A percentile compares a stretch with the other conserved stretches of the same genome.
phyloP scores from a whole-genome alignment of 2,797 vertebrate species.

The Limnodromus scolopaceus region DNA sequence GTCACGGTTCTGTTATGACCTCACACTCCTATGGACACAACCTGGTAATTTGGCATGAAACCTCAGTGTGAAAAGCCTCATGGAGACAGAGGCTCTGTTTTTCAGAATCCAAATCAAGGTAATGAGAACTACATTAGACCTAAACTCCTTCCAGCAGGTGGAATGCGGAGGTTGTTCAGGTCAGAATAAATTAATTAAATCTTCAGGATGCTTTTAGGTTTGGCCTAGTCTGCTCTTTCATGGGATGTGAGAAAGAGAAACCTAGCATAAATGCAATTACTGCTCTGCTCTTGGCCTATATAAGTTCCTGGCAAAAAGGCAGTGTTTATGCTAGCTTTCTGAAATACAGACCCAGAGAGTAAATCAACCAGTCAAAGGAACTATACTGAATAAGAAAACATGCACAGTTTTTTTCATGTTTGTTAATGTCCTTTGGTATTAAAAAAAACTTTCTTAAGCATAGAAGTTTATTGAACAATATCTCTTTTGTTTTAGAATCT shows the following conservation, averaged over 20 bases:
- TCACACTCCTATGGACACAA: background rate
- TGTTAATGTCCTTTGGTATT: background rate
- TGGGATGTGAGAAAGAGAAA: background rate
- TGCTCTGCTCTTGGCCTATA: background rate
- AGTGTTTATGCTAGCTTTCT: background rate
- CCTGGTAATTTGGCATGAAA: background rate
- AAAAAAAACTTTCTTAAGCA: background rate
- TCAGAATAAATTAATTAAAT: background rate
- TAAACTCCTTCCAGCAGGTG: background rate
- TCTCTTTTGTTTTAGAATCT: conserved; percentile 85
- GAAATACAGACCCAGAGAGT: background rate
- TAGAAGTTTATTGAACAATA: background rate
- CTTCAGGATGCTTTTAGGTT: background rate
- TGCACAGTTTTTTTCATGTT: background rate
- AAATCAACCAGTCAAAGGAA: background rate
- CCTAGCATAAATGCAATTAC: background rate
- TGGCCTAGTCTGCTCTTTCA: background rate
- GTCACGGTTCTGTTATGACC: background rate
- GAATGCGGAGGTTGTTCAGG: background rate
- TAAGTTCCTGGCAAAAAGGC: background rate
- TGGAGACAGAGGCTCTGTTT: background rate
- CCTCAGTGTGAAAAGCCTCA: background rate
- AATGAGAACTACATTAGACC: background rate
- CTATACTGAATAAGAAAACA: background rate
- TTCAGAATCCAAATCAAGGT: background rate